phyloP scores from a whole-genome alignment of 2,888 invertebrate genomes.

The Lasioglossum leucozonium region DNA sequence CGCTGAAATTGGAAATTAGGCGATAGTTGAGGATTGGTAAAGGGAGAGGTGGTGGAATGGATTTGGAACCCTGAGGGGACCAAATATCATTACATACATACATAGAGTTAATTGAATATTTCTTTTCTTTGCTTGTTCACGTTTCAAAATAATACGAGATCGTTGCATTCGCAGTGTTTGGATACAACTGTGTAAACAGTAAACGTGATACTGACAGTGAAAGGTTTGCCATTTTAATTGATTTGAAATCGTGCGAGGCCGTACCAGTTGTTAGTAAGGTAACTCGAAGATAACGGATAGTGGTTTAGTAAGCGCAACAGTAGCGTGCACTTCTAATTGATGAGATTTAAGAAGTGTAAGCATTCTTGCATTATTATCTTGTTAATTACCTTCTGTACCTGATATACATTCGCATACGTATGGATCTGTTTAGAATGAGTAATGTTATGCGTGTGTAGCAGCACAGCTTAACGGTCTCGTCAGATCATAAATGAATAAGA shows the following conservation, averaged over 20 bases:
- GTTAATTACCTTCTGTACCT: not conserved
- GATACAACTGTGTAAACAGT: not conserved
- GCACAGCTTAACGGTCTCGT: not conserved
- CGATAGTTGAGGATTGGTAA: too few species aligned
- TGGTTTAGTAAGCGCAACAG: slow-evolving; percentile 20
- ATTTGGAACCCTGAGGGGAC: too few species aligned
- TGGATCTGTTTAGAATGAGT: not conserved
- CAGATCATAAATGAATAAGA: not conserved
- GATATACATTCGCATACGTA: not conserved
- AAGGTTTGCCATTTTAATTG: slow-evolving; percentile 41
- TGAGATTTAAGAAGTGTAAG: not conserved
- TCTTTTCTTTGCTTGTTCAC: not conserved
- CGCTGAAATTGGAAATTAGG: too few species aligned
- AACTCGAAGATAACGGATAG: slow-evolving; percentile 15
- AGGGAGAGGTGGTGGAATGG: too few species aligned
- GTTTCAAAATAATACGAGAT: not conserved
- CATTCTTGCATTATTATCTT: not conserved
- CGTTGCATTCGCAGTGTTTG: not conserved
- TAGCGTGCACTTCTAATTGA: slow-evolving; percentile 15
- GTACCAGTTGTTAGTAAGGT: slow-evolving; percentile 25
- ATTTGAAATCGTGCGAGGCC: slow-evolving; percentile 60
- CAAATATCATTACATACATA: too few species aligned
- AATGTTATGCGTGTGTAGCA: not conserved
- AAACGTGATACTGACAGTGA: not conserved
- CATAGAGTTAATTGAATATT: too few species aligned